Evolutionary conservation across 1,140 invertebrate species (phyloP).

Genomic region (Aleiodes sp.): DNA sequence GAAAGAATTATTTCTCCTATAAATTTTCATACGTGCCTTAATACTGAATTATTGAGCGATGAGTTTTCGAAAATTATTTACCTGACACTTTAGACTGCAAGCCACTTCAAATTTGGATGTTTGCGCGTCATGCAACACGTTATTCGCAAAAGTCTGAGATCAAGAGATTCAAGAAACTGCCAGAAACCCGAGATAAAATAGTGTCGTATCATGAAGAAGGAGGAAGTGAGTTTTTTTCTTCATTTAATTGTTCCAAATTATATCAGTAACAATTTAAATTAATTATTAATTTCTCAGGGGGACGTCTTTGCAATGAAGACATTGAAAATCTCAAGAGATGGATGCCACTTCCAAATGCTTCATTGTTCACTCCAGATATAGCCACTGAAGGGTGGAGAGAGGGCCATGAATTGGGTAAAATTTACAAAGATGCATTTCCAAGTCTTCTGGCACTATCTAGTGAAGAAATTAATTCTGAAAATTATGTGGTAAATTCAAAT

Average conservation of each 20-base stretch:
- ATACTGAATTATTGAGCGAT: no score
- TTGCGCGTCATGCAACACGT: slow-evolving; percentile 45
- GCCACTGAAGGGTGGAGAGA: slow-evolving; percentile 38
- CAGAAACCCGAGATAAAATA: slow-evolving; percentile 4
- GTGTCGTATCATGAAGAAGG: slow-evolving; percentile 9
- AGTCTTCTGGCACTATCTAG: slow-evolving; percentile 30
- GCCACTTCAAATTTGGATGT: slow-evolving; percentile 43
- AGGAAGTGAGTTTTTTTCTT: not conserved
- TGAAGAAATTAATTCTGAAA: slow-evolving; percentile 28
- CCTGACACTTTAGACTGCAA: slow-evolving; percentile 40
- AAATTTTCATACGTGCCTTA: no score
- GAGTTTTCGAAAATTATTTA: no score
- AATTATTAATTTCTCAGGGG: not conserved
- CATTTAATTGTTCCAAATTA: no score
- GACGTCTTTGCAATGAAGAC: not conserved
- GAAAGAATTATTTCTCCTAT: no score
- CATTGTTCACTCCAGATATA: not conserved
- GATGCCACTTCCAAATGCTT: not conserved
- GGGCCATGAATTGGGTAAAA: slow-evolving; percentile 36
- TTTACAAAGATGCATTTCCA: slow-evolving; percentile 41
- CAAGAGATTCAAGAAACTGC: slow-evolving; percentile 20
- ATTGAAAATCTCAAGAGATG: not conserved
- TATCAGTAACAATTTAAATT: no score
- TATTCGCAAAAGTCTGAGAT: slow-evolving; percentile 36
- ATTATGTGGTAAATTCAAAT: not conserved